phyloP scores from a whole-genome alignment of 2,888 invertebrate genomes.

The Nematopogon swammerdamellus region DNA sequence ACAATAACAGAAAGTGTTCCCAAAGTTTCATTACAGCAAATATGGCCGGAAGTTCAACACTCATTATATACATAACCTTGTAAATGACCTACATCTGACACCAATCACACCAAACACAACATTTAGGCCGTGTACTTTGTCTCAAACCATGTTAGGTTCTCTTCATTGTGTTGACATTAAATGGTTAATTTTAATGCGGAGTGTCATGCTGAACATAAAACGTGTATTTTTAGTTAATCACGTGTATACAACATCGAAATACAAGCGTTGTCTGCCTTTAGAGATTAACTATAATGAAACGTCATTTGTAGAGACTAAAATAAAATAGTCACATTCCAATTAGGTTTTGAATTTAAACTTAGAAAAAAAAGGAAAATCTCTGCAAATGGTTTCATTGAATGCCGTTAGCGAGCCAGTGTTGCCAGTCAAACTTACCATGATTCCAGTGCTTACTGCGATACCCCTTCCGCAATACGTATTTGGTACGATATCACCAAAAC shows the following conservation, averaged over 20 bases:
- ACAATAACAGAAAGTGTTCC: no score
- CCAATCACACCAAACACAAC: no score
- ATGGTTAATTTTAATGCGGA: neutral
- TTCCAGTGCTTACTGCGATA: conserved; percentile 98
- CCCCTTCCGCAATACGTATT: conserved; percentile 99
- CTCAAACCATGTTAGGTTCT: no score
- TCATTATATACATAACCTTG: no score
- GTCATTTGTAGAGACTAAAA: neutral
- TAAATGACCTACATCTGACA: no score
- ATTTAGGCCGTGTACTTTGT: no score
- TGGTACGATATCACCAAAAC: conserved; percentile 99
- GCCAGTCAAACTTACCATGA: conserved; percentile 84
- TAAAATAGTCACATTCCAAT: no score
- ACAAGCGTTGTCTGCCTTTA: neutral
- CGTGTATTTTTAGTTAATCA: neutral
- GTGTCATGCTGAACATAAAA: neutral
- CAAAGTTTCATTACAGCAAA: no score
- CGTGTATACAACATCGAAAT: neutral
- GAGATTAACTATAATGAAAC: neutral
- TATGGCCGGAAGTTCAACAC: no score
- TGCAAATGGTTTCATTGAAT: neutral
- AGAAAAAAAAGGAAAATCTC: neutral
- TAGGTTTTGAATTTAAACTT: no score
- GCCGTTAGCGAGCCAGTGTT: neutral
- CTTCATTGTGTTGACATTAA: no score